Base-by-base conservation (phyloP, 30 jellyfish, hydroid and myxozoan genomes). In the Calvadosia cruxmelitensis region DNA sequence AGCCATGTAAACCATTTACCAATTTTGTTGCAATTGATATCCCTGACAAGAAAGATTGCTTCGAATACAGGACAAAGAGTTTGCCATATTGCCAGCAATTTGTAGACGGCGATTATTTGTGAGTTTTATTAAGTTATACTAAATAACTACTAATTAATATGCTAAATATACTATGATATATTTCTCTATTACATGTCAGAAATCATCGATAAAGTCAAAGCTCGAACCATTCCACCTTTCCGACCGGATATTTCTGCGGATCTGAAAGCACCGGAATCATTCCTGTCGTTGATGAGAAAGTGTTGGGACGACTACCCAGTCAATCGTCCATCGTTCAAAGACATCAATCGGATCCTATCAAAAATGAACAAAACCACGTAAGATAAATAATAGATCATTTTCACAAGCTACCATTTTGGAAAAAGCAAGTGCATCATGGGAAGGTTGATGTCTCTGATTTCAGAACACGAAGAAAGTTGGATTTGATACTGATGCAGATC, bases 241-340 rank as follows among this genome's bases (percentile, higher is more conserved):
- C 65, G 94, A 3, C 97, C 97, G 10, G 76, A 49, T 12, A 24
- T 80, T 7, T 84, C 88, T 13, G 81, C 51, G 26, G 76, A 68
- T 2, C 25, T 62, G 63, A 92, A 77, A 24, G 92, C 92, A 27
- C 97, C 97, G 2, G 67, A 25, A 12, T 80, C 64, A 50, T 87
- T 36, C 52, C n/a, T 76, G 33, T 29, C 68, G 1, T 70, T 87
- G 0, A 80, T 87, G 94, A 69, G 33, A 26, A 72, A 68, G 52
- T 87, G 97, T 61, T 87, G 97, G 97, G 75, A 81, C 26, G 83
- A 79, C 42, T 65, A 66, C 33, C 93, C 75, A 29, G 83, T 53
- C 29, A 69, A 75, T 31, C 66, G 97, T 23, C 94, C 94, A 29
- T 13, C 71, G 16, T 74, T 81, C 78, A 79, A 81, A 66, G 97